phyloP scores from a whole-genome alignment of 2,797 vertebrate species.

The Oceanodroma leucorhoa region DNA sequence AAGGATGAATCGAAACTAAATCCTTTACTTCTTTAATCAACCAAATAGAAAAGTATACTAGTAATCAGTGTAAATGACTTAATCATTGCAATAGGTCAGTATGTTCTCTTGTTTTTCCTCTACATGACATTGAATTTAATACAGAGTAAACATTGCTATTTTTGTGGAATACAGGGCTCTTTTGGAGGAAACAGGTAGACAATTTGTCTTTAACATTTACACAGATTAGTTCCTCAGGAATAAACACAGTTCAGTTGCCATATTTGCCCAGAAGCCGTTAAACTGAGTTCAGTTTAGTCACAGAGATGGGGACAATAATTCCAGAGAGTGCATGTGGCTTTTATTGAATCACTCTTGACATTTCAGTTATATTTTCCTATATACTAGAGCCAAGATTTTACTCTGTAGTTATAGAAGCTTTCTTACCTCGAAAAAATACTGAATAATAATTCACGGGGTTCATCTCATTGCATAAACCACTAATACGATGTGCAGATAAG shows the following conservation, averaged over 20 bases:
- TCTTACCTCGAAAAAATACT: background rate
- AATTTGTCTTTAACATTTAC: background rate
- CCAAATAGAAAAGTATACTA: background rate
- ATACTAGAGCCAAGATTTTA: background rate
- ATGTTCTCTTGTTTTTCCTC: background rate
- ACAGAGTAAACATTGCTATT: background rate
- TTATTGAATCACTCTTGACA: background rate
- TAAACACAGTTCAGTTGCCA: background rate
- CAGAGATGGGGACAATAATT: background rate
- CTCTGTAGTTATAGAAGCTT: background rate
- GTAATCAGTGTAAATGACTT: background rate
- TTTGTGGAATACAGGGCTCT: slow-evolving; percentile 35
- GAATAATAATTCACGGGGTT: background rate
- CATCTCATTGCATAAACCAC: background rate
- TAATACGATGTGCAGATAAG: background rate
- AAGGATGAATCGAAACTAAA: background rate
- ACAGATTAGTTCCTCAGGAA: background rate
- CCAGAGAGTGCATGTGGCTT: background rate
- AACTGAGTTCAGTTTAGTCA: background rate
- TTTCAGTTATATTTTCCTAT: background rate
- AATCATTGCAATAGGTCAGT: background rate
- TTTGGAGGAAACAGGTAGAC: slow-evolving; percentile 3
- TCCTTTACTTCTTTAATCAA: background rate
- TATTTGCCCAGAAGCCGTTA: background rate
- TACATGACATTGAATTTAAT: background rate